Evolutionary conservation across 2,888 invertebrate genomes (phyloP).

Genomic region (Diogma glabrata): DNA sequence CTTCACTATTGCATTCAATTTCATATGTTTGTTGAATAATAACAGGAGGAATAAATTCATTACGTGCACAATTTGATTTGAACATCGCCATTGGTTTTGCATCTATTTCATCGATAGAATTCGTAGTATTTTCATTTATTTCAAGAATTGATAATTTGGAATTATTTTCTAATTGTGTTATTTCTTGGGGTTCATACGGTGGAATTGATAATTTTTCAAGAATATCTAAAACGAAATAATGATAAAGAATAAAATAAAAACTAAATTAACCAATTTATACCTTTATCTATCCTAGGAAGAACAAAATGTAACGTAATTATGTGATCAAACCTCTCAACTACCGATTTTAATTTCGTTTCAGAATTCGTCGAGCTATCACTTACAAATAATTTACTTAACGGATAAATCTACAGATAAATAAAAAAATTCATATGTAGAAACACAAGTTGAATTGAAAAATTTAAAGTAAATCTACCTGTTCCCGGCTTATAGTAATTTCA

Average conservation of each 20-base stretch:
- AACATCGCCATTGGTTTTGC: slow-evolving; percentile 19
- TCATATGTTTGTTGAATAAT: background rate
- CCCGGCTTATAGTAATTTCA: slow-evolving; percentile 31
- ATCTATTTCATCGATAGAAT: slow-evolving; percentile 17
- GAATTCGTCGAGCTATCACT: too few species aligned
- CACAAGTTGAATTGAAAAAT: background rate
- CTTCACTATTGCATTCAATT: slow-evolving; percentile 58
- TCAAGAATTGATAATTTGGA: background rate
- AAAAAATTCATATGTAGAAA: slow-evolving; percentile 10
- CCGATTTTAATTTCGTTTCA: slow-evolving; percentile 32
- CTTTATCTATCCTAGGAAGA: slow-evolving; percentile 49
- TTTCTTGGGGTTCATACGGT: slow-evolving; percentile 29
- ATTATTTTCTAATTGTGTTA: background rate
- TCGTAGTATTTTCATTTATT: background rate
- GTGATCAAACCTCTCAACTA: slow-evolving; percentile 41
- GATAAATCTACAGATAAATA: too few species aligned
- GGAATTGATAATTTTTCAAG: slow-evolving; percentile 36
- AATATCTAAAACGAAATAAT: slow-evolving; percentile 10
- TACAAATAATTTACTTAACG: slow-evolving; percentile 38
- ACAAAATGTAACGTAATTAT: slow-evolving; percentile 49
- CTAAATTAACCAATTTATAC: slow-evolving; percentile 26
- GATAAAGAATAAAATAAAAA: background rate
- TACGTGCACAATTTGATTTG: too few species aligned
- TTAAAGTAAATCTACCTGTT: slow-evolving; percentile 18
- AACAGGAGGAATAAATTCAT: too few species aligned